These are phyloP conservation scores for Bugula neritina DNA, from an alignment of 2,888 invertebrate species.

Conservation along the genomic window DNA sequence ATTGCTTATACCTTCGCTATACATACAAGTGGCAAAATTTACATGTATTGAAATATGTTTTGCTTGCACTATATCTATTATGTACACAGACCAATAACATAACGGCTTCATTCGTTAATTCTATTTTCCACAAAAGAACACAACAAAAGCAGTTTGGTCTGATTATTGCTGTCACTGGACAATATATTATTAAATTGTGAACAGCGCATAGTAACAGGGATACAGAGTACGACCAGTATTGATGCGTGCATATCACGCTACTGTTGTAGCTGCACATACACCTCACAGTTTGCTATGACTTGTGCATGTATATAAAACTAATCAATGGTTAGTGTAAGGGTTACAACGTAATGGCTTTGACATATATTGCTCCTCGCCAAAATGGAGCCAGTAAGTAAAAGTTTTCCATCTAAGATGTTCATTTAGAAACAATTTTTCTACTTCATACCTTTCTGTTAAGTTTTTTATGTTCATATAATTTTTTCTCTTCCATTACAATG, in stretches of 20 bases:
- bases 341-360: not conserved
- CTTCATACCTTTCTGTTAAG: too few species aligned
- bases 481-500: too few species aligned
- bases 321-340: not conserved
- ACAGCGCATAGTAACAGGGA: not conserved
- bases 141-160: not conserved
- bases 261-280: not conserved
- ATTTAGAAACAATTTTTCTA: too few species aligned
- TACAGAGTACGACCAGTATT: too few species aligned
- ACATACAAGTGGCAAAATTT: not conserved
- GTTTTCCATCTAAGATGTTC: too few species aligned
- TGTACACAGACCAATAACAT: not conserved
- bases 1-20: not conserved
- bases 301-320: not conserved
- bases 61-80: not conserved
- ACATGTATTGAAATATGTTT: not conserved
- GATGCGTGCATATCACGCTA: too few species aligned
- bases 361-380: not conserved
- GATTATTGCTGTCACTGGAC: not conserved
- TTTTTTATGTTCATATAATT: too few species aligned
- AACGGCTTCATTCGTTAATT: not conserved
- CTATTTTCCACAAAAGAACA: not conserved
- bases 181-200: too few species aligned
- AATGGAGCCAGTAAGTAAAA: not conserved
- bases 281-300: not conserved